Evolutionary conservation across 2,113 vertebrate genomes (phyloP).

Genomic region (Grammomys surdaster): DNA sequence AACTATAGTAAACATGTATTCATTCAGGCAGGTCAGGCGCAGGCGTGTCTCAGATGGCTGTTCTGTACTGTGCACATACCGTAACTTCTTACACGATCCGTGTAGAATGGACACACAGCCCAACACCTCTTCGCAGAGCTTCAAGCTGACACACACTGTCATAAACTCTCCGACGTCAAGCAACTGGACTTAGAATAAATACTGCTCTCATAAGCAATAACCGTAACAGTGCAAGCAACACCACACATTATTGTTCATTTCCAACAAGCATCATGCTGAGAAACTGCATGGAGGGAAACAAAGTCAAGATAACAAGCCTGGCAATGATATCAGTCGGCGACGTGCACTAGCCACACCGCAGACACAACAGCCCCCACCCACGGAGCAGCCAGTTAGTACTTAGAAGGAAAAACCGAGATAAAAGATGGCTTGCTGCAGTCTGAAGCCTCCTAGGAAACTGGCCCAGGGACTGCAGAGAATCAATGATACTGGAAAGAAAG

Average conservation of each 20-base stretch:
- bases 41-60: background rate
- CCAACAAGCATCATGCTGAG: background rate
- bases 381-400: background rate
- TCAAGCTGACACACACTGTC: background rate
- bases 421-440: background rate
- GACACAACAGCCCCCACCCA: background rate
- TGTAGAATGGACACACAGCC: background rate
- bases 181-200: background rate
- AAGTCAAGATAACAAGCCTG: background rate
- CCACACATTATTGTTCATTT: background rate
- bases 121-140: background rate
- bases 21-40: background rate
- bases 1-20: background rate
- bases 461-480: background rate
- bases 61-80: background rate
- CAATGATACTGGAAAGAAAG: background rate
- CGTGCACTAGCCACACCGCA: too few relatives aligned
- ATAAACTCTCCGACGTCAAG: background rate
- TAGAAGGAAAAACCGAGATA: background rate
- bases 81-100: fast-evolving
- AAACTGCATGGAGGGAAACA: background rate
- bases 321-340: too few relatives aligned
- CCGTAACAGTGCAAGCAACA: background rate
- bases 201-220: background rate
- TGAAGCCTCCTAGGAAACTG: background rate